These are phyloP conservation scores for Cacatua alba DNA, from an alignment of 2,113 vertebrate species.

Conservation along the genomic window DNA sequence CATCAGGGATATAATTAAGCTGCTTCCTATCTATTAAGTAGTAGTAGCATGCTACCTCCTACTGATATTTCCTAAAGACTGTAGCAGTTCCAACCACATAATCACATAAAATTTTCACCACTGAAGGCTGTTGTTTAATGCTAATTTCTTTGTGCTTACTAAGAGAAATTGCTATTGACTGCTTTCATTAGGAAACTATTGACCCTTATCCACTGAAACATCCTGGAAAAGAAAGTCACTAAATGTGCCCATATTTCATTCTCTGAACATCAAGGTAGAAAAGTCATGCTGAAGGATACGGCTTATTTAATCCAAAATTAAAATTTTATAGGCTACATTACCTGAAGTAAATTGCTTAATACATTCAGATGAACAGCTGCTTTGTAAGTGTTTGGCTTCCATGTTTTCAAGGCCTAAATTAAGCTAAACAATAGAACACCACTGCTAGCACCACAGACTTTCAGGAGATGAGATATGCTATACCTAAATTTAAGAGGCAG, in stretches of 20 bases:
- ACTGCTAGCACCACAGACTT: not conserved
- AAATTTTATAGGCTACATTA: constrained; percentile 83
- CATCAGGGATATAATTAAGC: not conserved
- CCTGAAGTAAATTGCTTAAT: constrained; percentile 85
- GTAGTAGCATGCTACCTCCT: not conserved
- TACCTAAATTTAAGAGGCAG: not conserved
- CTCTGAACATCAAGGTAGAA: constrained; percentile 77
- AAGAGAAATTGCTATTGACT: constrained; percentile 89
- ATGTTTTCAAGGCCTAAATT: constrained; percentile 58
- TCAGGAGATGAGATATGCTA: not conserved
- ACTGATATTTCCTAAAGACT: constrained; percentile 44
- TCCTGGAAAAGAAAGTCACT: constrained; percentile 78
- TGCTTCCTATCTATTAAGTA: constrained; percentile 17
- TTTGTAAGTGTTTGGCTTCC: constrained; percentile 63
- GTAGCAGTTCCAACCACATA: constrained; percentile 37
- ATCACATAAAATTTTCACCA: constrained; percentile 43
- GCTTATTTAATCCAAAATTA: constrained; percentile 83
- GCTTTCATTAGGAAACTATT: constrained; percentile 82
- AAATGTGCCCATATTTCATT: constrained; percentile 84
- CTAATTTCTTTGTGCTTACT: constrained; percentile 80
- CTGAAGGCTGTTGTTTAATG: constrained; percentile 64
- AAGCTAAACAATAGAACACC: constrained; percentile 7
- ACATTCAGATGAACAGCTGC: constrained; percentile 76
- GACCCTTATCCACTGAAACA: constrained; percentile 80
- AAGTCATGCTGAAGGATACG: constrained; percentile 74